A percentile compares a stretch with the other conserved stretches of the same genome.
phyloP scores from a whole-genome alignment of 2,888 invertebrate genomes.

The Cistogaster globosa region DNA sequence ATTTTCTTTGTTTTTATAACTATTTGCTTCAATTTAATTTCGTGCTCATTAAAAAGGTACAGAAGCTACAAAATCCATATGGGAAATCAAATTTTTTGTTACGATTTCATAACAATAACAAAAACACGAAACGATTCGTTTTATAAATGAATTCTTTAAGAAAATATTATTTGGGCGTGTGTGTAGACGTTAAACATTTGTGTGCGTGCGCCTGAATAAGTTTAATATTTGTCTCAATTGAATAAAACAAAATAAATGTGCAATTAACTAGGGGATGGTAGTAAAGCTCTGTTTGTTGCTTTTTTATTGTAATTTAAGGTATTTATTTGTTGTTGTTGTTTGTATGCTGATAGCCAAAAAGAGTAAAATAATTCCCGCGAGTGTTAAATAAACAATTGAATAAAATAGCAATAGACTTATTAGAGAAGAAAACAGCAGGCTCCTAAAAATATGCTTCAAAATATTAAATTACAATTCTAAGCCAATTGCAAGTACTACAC shows the following conservation, averaged over 20 bases:
- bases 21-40: neutral
- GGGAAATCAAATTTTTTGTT: conserved; percentile 57
- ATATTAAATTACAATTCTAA: neutral
- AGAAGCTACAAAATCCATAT: conserved; percentile 42
- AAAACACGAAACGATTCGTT: neutral
- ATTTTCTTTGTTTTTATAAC: neutral
- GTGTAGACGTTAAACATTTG: neutral
- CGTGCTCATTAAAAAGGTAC: conserved; percentile 17
- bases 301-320: too few relatives aligned
- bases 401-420: conserved; percentile 8
- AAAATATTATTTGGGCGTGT: neutral
- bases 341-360: conserved; percentile 27
- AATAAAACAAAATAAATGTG: conserved; percentile 40
- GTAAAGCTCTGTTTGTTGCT: too few relatives aligned
- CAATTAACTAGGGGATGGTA: conserved; percentile 15
- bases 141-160: conserved; percentile 41
- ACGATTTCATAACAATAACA: conserved; percentile 22
- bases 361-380: conserved; percentile 42
- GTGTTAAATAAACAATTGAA: conserved; percentile 56
- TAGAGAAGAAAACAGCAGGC: neutral
- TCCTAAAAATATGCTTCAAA: conserved; percentile 30
- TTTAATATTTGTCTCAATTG: conserved; percentile 33
- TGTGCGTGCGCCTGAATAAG: conserved; percentile 6
- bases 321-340: too few relatives aligned
- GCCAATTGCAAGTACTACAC: too few relatives aligned